These are phyloP conservation scores for Linnaemya vulpina DNA, from an alignment of 2,888 invertebrate genomes.

Conservation along the genomic window DNA sequence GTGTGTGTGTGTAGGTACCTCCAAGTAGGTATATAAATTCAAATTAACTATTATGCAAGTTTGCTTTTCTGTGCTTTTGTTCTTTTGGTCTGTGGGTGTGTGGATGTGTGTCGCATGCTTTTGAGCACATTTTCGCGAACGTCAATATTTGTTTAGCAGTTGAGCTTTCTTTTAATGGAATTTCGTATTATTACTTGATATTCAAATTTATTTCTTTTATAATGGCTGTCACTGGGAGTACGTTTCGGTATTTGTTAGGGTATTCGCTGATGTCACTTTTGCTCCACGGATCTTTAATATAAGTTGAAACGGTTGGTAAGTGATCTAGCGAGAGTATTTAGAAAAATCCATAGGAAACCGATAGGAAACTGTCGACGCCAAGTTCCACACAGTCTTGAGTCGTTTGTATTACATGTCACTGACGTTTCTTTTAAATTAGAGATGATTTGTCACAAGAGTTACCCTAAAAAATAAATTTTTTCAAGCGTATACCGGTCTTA, in stretches of 20 bases:
- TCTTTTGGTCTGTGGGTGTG: constrained; percentile 10
- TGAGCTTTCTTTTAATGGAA: constrained; percentile 59
- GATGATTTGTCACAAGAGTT: too few species aligned
- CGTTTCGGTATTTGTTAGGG: background rate
- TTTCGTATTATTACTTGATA: constrained; percentile 59
- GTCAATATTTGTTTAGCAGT: constrained; percentile 49
- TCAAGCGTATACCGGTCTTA: too few species aligned
- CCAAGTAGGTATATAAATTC: background rate
- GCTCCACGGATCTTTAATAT: too few species aligned
- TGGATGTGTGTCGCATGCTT: constrained; percentile 17
- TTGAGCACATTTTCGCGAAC: constrained; percentile 46
- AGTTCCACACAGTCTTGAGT: too few species aligned
- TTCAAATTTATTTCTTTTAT: background rate
- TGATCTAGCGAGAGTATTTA: too few species aligned
- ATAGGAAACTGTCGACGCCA: too few species aligned
- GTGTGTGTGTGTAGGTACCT: too few species aligned
- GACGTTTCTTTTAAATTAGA: too few species aligned
- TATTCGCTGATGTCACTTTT: background rate
- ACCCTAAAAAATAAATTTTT: too few species aligned
- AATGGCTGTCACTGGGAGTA: constrained; percentile 35
- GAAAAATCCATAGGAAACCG: too few species aligned
- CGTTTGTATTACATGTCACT: too few species aligned
- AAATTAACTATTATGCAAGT: constrained; percentile 58
- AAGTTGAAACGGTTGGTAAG: too few species aligned
- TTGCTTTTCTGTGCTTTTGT: constrained; percentile 15